A percentile compares a stretch with the other conserved stretches of the same genome.
phyloP scores from a whole-genome alignment of 2,888 invertebrate species.

The Sminthurinus aureus region DNA sequence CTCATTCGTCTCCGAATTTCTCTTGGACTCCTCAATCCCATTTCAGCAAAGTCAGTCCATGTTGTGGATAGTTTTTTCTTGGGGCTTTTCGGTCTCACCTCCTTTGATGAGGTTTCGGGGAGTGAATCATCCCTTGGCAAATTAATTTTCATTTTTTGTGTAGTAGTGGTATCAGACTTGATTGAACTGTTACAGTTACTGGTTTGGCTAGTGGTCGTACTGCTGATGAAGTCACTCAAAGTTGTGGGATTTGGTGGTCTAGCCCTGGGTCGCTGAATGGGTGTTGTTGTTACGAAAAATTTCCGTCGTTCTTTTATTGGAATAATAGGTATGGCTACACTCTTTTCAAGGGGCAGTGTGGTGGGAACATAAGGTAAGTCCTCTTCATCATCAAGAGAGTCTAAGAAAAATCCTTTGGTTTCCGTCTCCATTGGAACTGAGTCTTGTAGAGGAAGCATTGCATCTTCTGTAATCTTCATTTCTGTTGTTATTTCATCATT shows the following conservation, averaged over 20 bases:
- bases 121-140: conserved; percentile 71
- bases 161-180: conserved; percentile 65
- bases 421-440: conserved; percentile 69
- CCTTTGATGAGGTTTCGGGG: conserved; percentile 52
- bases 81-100: conserved; percentile 63
- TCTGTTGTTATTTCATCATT: conserved; percentile 61
- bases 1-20: conserved; percentile 64
- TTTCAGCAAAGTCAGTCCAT: conserved; percentile 64
- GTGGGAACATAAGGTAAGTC: conserved; percentile 89
- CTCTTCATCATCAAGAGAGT: conserved; percentile 73
- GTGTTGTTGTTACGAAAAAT: conserved; percentile 48
- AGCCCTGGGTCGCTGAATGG: conserved; percentile 63
- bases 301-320: conserved; percentile 74
- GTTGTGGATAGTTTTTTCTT: conserved; percentile 65
- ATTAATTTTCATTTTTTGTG: conserved; percentile 72
- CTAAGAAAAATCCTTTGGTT: conserved; percentile 72
- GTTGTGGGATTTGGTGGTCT: conserved; percentile 77
- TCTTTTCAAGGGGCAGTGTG: conserved; percentile 83
- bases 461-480: conserved; percentile 60
- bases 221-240: conserved; percentile 74
- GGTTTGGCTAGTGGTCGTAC: not conserved
- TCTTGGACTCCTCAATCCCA: conserved; percentile 67
- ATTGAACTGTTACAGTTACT: conserved; percentile 42
- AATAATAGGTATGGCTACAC: conserved; percentile 80
- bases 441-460: conserved; percentile 67